Percentiles rank a stretch among this genome's conserved stretches.
Evolutionary conservation across 53 echinoderm and acorn worm species (phyloP).

Genomic region (Zoroaster sp.): DNA sequence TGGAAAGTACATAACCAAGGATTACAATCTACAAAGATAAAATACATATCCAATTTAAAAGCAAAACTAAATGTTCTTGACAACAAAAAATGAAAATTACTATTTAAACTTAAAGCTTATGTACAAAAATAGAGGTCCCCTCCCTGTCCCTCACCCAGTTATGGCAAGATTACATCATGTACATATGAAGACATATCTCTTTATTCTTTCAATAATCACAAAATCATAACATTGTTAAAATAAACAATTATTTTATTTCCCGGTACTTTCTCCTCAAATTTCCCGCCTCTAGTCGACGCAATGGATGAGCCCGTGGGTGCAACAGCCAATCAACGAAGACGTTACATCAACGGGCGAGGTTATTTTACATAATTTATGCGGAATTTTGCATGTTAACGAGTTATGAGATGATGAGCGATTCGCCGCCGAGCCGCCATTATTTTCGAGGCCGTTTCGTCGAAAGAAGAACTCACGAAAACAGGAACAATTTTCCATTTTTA

Average conservation of each 20-base stretch:
- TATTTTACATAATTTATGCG: slow-evolving; percentile 51
- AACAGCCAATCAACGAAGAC: slow-evolving; percentile 27
- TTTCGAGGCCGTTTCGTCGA: not conserved
- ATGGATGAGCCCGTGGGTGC: not conserved
- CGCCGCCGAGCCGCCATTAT: slow-evolving; percentile 19
- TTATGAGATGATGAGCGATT: not conserved
- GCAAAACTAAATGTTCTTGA: too few relatives aligned
- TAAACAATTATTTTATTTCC: not conserved
- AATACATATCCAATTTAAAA: too few relatives aligned
- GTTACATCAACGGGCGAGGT: slow-evolving; percentile 49
- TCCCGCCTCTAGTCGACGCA: slow-evolving; percentile 6
- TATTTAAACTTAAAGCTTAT: too few relatives aligned
- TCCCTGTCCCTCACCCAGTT: too few relatives aligned
- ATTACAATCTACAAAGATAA: too few relatives aligned
- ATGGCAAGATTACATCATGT: too few relatives aligned
- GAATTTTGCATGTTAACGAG: not conserved
- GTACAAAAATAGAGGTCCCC: too few relatives aligned
- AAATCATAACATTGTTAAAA: too few relatives aligned
- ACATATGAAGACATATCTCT: too few relatives aligned
- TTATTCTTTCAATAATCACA: too few relatives aligned
- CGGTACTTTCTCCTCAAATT: not conserved
- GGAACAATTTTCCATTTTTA: slow-evolving; percentile 15
- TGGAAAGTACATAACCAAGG: too few relatives aligned
- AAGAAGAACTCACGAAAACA: not conserved
- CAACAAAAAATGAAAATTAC: too few relatives aligned